Base-by-base conservation (phyloP, 2,888 invertebrate species). In the Xestobium rufovillosum region DNA sequence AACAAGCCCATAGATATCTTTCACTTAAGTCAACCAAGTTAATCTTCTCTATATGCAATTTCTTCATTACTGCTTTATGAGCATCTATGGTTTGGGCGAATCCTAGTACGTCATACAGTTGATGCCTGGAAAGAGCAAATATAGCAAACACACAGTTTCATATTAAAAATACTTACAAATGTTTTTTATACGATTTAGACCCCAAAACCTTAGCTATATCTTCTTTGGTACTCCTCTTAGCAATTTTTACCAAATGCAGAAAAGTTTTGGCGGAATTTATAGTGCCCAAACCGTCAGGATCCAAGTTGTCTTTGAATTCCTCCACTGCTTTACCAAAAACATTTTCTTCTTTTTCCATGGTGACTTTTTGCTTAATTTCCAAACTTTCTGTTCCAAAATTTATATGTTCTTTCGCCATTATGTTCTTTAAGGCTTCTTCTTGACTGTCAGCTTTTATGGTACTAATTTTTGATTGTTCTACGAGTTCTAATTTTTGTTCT, bases 1-100 rank as follows among this genome's bases (percentile, higher is more conserved):
- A 80, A 6, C 83, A 58, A 0, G 80, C 76, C 73, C 86, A 79
- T 2, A 88, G 66, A 59, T 86, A 87, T 39, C 84, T 67, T 55
- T 88, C 88, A 16, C 73, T 62, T 0, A 57, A 42, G 9, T 70
- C 68, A n/a, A 51, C 42, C 25, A 61, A 52, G 6, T 66, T 60
- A 17, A 71, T 70, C n/a, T 73, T 68, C 8, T 69, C 65, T 36
- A 76, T 71, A 33, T 73, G 66, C 4, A 86, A 66, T 16, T 73
- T 66, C 43, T 76, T 75, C 67, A 79, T 76, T 2, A 79, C 77
- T 2, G 83, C 83, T 44, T 72, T 69, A 56, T 86, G 80, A 0
- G 80, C 71, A 2, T 73, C 71, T 3, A 67, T 54, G 0, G 84
- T 85, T 55, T 84, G 83, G 0, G 79, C 72, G 1, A 81, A 78